These are phyloP conservation scores for Doris montereyensis DNA, from an alignment of 2,888 invertebrate genomes.

Conservation along the genomic window DNA sequence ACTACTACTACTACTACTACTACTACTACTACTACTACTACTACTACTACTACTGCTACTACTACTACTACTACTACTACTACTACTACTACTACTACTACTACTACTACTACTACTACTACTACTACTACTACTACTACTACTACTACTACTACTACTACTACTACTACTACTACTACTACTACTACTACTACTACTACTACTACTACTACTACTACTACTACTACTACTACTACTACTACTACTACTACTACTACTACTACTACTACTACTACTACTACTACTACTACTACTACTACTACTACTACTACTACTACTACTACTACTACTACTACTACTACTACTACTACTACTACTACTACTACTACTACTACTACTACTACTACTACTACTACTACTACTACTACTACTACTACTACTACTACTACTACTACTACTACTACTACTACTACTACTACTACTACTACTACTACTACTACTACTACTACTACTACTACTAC, in stretches of 20 bases:
- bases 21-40: slow-evolving; percentile 4
- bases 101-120: slow-evolving; percentile 22
- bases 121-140: slow-evolving; percentile 22
- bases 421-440: too few relatives aligned
- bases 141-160: slow-evolving; percentile 12
- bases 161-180: not conserved
- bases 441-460: too few relatives aligned
- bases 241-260: not conserved
- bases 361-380: too few relatives aligned
- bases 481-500: not conserved
- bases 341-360: too few relatives aligned
- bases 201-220: not conserved
- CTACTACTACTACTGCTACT: slow-evolving; percentile 28
- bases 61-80: not conserved
- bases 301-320: not conserved
- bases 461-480: too few relatives aligned
- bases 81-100: slow-evolving; percentile 10
- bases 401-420: too few relatives aligned
- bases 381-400: too few relatives aligned
- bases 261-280: not conserved
- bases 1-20: slow-evolving; percentile 8
- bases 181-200: not conserved
- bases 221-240: not conserved
- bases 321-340: too few relatives aligned
- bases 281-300: not conserved